A percentile compares a stretch with the other conserved stretches of the same genome.
phyloP scores from a whole-genome alignment of 2,113 vertebrate genomes.

The Rynchops niger region DNA sequence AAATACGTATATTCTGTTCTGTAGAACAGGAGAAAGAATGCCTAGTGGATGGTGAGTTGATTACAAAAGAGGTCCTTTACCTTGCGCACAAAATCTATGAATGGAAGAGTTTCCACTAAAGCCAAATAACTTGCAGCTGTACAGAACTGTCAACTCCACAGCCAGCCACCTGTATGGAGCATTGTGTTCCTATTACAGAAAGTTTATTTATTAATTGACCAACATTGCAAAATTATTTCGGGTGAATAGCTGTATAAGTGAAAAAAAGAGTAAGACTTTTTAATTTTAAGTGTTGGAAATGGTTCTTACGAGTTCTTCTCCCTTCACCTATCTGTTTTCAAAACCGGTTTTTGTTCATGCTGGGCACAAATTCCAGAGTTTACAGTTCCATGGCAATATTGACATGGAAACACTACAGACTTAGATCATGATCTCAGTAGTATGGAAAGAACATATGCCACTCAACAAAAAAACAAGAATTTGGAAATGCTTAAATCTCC shows the following conservation, averaged over 20 bases:
- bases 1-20: not conserved
- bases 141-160: not conserved
- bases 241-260: not conserved
- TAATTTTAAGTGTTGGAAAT: not conserved
- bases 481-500: not conserved
- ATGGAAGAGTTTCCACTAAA: not conserved
- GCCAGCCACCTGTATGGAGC: not conserved
- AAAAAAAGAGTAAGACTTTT: not conserved
- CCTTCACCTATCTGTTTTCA: not conserved
- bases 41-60: not conserved
- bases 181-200: not conserved
- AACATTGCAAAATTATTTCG: not conserved
- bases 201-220: not conserved
- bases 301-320: not conserved
- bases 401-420: not conserved
- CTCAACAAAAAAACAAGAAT: not conserved
- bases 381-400: not conserved
- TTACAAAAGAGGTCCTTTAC: not conserved
- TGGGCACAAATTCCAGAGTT: not conserved
- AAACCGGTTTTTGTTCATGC: not conserved
- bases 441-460: not conserved
- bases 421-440: not conserved
- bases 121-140: not conserved
- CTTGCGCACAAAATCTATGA: not conserved
- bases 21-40: not conserved